A percentile compares a stretch with the other conserved stretches of the same genome.
phyloP scores from a whole-genome alignment of 1,140 invertebrate genomes.

The Lepidostoma basale region DNA sequence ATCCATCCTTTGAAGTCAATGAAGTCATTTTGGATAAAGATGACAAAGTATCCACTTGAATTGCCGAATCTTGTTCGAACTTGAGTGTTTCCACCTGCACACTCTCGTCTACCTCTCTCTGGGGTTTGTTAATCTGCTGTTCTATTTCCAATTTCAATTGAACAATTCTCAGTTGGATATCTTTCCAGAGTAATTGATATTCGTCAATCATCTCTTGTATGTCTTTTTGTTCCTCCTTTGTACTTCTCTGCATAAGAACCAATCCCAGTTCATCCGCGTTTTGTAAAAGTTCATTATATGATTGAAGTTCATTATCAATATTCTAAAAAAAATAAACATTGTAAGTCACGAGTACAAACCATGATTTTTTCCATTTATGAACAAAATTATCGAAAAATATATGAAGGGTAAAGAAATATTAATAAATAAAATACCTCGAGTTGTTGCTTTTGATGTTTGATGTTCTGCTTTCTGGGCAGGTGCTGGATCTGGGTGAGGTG shows the following conservation, averaged over 20 bases:
- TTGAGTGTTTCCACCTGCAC: constrained; percentile 75
- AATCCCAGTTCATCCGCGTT: constrained; percentile 65
- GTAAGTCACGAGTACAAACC: no score
- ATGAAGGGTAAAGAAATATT: no score
- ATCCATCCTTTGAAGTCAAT: constrained; percentile 80
- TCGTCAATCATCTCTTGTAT: constrained; percentile 72
- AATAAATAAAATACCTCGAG: constrained; percentile 51
- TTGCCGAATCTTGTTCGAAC: constrained; percentile 75
- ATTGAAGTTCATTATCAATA: constrained; percentile 65
- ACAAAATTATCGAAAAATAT: no score
- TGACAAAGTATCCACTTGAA: constrained; percentile 79
- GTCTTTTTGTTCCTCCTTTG: constrained; percentile 55
- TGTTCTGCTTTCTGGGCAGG: constrained; percentile 58
- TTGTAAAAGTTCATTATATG: constrained; percentile 56
- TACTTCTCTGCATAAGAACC: constrained; percentile 64
- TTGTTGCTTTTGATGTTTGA: constrained; percentile 55
- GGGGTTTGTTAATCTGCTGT: constrained; percentile 48
- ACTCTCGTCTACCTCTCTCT: constrained; percentile 62
- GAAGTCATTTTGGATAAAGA: constrained; percentile 60
- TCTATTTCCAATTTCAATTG: constrained; percentile 59
- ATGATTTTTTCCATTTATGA: no score
- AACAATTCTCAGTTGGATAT: constrained; percentile 64
- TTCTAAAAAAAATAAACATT: constrained; percentile 48
- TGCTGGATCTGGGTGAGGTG: constrained; percentile 72
- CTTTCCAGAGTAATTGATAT: constrained; percentile 70